Conservation (phyloP, 1,140 invertebrate species). For the Epicauta chinensis region DNA sequence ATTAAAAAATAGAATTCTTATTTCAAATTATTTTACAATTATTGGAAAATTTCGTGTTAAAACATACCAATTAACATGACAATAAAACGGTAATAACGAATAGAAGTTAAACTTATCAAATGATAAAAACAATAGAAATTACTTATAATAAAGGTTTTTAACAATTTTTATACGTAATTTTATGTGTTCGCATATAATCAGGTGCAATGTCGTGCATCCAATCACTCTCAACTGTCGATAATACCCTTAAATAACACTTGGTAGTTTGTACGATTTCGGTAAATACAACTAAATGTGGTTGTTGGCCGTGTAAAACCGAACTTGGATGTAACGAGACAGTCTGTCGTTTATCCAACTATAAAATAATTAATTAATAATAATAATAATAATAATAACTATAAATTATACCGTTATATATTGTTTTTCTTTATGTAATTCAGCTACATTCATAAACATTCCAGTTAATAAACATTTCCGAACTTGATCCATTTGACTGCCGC, state of each 20-base stretch:
- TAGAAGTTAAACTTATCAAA: too few relatives aligned
- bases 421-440: conserved; percentile 73
- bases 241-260: conserved; percentile 72
- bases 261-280: conserved; percentile 83
- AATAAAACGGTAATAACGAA: neutral
- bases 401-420: conserved; percentile 64
- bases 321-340: conserved; percentile 77
- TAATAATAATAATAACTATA: neutral
- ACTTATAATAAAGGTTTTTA: too few relatives aligned
- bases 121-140: too few relatives aligned
- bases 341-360: conserved; percentile 58
- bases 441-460: conserved; percentile 84
- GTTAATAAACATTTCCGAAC: conserved; percentile 72
- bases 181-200: conserved; percentile 38
- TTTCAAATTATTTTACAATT: neutral
- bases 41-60: neutral
- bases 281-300: conserved; percentile 77
- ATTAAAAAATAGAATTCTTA: neutral
- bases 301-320: conserved; percentile 65
- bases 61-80: neutral
- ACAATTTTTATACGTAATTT: conserved; percentile 17
- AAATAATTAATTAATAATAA: conserved; percentile 19
- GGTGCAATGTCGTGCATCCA: conserved; percentile 63
- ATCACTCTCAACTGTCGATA: conserved; percentile 64
- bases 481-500: conserved; percentile 64